phyloP scores from a whole-genome alignment of 2,113 vertebrate species.

The Xyliphius kryptos region DNA sequence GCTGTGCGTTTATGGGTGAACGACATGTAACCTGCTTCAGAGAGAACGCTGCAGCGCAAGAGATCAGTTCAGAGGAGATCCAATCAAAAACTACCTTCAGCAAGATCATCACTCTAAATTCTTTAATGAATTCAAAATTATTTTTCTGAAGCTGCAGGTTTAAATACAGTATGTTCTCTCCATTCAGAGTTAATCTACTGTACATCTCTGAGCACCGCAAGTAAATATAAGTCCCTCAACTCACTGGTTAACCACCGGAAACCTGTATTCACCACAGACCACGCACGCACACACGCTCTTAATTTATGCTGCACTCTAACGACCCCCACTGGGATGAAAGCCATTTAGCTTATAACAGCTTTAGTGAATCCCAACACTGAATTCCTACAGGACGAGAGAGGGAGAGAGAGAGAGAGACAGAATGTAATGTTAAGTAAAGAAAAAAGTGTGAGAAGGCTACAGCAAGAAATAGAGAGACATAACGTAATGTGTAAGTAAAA shows the following conservation, averaged over 20 bases:
- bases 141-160: too few relatives aligned
- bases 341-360: constrained; percentile 37
- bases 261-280: constrained; percentile 45
- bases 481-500: too few relatives aligned
- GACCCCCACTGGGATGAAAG: constrained; percentile 49
- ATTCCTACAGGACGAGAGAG: constrained; percentile 25
- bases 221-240: constrained; percentile 44
- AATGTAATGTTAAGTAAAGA: too few relatives aligned
- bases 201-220: constrained; percentile 29
- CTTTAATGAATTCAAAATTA: too few relatives aligned
- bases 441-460: not conserved
- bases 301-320: constrained; percentile 53
- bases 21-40: constrained; percentile 27
- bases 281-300: constrained; percentile 31
- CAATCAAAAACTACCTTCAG: too few relatives aligned
- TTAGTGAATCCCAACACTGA: constrained; percentile 15
- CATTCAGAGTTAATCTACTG: too few relatives aligned
- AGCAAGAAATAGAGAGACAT: not conserved
- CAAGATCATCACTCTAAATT: too few relatives aligned
- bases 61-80: not conserved
- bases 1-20: constrained; percentile 58
- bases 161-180: too few relatives aligned
- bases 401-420: not conserved
- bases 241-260: constrained; percentile 48
- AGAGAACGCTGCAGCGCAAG: too few relatives aligned